These are phyloP conservation scores for Dunckerocampus dactyliophorus DNA, from an alignment of 2,113 vertebrate species.

Conservation along the genomic window DNA sequence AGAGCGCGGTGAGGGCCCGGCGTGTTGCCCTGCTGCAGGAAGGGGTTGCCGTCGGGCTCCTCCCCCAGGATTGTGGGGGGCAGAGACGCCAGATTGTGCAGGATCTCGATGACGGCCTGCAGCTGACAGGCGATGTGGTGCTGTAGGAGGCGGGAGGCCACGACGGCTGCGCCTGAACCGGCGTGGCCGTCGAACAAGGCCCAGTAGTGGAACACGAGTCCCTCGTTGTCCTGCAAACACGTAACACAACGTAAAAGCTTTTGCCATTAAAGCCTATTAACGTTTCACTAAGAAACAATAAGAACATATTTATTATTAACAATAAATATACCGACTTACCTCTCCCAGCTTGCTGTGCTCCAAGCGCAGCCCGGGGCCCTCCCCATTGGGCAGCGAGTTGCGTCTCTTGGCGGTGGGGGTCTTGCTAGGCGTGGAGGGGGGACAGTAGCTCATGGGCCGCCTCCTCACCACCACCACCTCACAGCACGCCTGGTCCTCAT, in stretches of 20 bases:
- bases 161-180: constrained; percentile 88
- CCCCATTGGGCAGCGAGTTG: constrained; percentile 66
- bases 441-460: constrained; percentile 67
- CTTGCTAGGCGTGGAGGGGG: constrained; percentile 56
- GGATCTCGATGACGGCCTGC: constrained; percentile 85
- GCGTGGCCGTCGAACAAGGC: constrained; percentile 95
- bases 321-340: constrained; percentile 23
- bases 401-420: constrained; percentile 61
- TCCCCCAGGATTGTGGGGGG: constrained; percentile 89
- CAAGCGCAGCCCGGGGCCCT: constrained; percentile 46
- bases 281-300: too few relatives aligned
- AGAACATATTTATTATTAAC: not conserved
- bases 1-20: constrained; percentile 75
- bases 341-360: constrained; percentile 47
- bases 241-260: not conserved
- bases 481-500: constrained; percentile 70
- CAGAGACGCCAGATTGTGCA: constrained; percentile 74
- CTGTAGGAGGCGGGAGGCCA: constrained; percentile 87
- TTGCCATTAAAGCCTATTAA: too few relatives aligned
- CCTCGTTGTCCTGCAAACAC: constrained; percentile 69
- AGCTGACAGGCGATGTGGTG: constrained; percentile 89
- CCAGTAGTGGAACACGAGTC: constrained; percentile 90
- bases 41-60: constrained; percentile 76
- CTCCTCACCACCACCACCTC: constrained; percentile 59
- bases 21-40: constrained; percentile 55